These are phyloP conservation scores for Hemiscyllium ocellatum DNA, from an alignment of 2,113 vertebrate genomes.

Conservation along the genomic window DNA sequence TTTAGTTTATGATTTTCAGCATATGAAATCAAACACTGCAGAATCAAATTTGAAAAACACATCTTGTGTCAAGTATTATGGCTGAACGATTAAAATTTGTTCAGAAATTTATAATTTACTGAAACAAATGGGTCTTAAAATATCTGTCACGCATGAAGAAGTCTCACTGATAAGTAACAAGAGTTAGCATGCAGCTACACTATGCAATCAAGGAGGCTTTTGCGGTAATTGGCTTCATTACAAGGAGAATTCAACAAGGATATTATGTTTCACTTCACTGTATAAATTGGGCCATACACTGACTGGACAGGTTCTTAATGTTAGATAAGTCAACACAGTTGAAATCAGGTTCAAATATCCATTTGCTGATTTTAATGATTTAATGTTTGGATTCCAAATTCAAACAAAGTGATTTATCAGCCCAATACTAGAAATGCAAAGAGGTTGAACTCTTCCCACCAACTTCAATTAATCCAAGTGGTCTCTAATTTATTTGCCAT, in stretches of 20 bases:
- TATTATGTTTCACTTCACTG: too few species aligned
- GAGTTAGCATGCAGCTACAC: too few species aligned
- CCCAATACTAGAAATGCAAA: not conserved
- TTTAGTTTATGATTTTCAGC: too few species aligned
- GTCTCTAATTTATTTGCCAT: not conserved
- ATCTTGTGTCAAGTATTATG: too few species aligned
- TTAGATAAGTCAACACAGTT: not conserved
- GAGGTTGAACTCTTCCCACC: not conserved
- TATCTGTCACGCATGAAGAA: not conserved
- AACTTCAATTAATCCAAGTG: not conserved
- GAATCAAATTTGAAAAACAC: not conserved
- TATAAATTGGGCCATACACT: not conserved
- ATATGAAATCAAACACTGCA: not conserved
- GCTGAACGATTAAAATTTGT: not conserved
- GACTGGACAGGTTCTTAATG: not conserved
- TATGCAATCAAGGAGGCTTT: too few species aligned
- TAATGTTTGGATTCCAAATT: not conserved
- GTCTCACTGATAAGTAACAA: too few species aligned
- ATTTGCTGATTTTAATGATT: not conserved
- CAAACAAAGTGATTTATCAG: not conserved
- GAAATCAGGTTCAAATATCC: not conserved
- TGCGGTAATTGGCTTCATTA: too few species aligned
- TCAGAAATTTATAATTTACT: not conserved
- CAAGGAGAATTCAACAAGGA: too few species aligned
- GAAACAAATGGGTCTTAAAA: not conserved